These are phyloP conservation scores for Platycercus adscitus DNA, from an alignment of 2,113 vertebrate genomes.

Conservation along the genomic window DNA sequence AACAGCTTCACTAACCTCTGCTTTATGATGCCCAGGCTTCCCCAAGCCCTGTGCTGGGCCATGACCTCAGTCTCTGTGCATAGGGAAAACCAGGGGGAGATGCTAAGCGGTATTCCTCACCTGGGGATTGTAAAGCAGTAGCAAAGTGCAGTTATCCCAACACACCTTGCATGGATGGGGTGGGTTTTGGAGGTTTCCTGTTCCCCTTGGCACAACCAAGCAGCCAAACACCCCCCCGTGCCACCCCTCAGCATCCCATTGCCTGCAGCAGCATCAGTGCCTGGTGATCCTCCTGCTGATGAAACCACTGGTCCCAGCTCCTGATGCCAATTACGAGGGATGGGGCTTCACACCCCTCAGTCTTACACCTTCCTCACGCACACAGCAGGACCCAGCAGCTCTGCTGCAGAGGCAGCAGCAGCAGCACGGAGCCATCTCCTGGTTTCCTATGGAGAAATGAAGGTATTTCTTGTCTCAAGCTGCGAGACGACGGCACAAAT, in stretches of 20 bases:
- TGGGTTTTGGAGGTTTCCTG: neutral
- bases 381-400: neutral
- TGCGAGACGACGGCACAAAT: rapidly evolving
- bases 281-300: neutral
- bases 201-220: neutral
- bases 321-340: rapidly evolving
- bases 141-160: rapidly evolving
- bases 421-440: neutral
- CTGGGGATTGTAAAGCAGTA: rapidly evolving
- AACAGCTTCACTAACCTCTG: conserved; percentile 31
- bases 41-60: rapidly evolving
- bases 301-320: neutral
- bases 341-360: rapidly evolving
- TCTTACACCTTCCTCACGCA: rapidly evolving
- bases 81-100: rapidly evolving
- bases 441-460: neutral
- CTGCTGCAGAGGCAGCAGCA: neutral
- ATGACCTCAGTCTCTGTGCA: rapidly evolving
- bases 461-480: neutral
- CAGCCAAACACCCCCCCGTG: neutral
- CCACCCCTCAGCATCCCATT: rapidly evolving
- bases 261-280: neutral
- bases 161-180: rapidly evolving
- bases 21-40: neutral
- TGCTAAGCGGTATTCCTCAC: neutral